Conservation (phyloP, 2,888 invertebrate species). For the Aporophyla nigra region DNA sequence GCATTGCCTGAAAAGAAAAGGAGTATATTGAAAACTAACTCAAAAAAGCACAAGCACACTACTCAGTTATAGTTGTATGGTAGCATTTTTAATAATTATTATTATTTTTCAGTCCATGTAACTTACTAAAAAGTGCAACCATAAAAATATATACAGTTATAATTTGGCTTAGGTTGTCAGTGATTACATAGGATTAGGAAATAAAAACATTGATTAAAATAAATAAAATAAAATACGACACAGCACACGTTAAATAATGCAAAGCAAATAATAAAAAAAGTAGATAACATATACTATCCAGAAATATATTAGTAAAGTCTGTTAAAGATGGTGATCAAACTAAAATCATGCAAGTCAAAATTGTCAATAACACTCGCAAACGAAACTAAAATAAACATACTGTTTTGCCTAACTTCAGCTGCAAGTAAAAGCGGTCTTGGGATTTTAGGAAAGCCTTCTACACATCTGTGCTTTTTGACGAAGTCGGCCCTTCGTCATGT, state of each 20-base stretch:
- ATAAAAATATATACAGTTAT: conserved; percentile 41
- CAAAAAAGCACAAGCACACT: conserved; percentile 80
- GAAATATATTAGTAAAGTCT: conserved; percentile 19
- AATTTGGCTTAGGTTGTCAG: conserved; percentile 40
- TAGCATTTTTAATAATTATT: conserved; percentile 37
- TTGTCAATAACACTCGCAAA: conserved; percentile 72
- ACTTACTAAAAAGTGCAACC: conserved; percentile 45
- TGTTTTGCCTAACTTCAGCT: conserved; percentile 76
- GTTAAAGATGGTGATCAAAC: conserved; percentile 23
- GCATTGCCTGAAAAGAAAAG: conserved; percentile 92
- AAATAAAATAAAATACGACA: conserved; percentile 49
- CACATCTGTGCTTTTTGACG: conserved; percentile 88
- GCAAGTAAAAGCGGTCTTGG: conserved; percentile 72
- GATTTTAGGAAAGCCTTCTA: conserved; percentile 74
- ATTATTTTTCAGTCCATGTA: conserved; percentile 13
- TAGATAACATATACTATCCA: conserved; percentile 10
- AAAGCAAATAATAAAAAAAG: conserved; percentile 52
- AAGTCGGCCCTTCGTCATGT: conserved; percentile 80
- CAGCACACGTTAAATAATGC: conserved; percentile 40
- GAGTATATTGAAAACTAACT: conserved; percentile 82
- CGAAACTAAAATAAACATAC: conserved; percentile 85
- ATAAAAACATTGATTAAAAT: conserved; percentile 52
- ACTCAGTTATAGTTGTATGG: conserved; percentile 50
- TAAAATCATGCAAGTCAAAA: conserved; percentile 63
- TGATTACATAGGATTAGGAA: conserved; percentile 34